phyloP scores from a whole-genome alignment of 2,797 vertebrate genomes.

The Malacoctenus gilli region DNA sequence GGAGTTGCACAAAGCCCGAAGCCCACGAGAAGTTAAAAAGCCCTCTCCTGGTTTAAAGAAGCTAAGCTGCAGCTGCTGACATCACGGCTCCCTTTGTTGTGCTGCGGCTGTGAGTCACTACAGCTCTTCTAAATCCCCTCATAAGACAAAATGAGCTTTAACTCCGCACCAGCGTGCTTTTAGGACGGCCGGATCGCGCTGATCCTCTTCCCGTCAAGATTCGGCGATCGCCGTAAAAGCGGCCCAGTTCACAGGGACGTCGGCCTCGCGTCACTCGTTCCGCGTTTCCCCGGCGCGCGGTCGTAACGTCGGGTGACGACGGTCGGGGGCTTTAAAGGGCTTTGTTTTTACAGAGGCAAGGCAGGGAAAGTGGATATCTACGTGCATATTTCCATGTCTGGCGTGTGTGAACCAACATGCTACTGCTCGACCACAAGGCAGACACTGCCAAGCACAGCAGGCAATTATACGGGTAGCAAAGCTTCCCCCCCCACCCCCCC shows the following conservation, averaged over 20 bases:
- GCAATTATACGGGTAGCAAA: conserved; percentile 73
- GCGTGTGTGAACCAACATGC: conserved; percentile 76
- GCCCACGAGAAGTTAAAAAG: conserved; percentile 34
- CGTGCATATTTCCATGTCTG: conserved; percentile 78
- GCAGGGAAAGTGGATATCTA: conserved; percentile 65
- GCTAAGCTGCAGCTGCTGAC: conserved; percentile 9
- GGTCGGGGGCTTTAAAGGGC: conserved; percentile 53
- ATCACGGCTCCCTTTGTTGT: conserved; percentile 32
- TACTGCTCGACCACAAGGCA: conserved; percentile 74
- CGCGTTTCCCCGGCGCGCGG: conserved; percentile 52
- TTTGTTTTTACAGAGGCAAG: conserved; percentile 53
- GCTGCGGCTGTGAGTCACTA: conserved; percentile 33
- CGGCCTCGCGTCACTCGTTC: conserved; percentile 57
- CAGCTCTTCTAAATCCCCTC: conserved; percentile 17
- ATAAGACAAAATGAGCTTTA: neutral
- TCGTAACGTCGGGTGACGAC: conserved; percentile 27
- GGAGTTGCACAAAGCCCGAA: conserved; percentile 38
- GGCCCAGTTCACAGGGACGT: conserved; percentile 29
- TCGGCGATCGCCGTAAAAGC: conserved; percentile 44
- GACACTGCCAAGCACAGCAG: conserved; percentile 68
- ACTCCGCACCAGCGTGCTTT: conserved; percentile 12
- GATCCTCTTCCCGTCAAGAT: conserved; percentile 26
- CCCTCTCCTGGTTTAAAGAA: conserved; percentile 30
- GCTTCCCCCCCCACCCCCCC: neutral
- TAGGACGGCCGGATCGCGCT: conserved; percentile 11